phyloP scores from a whole-genome alignment of 2,888 invertebrate genomes.

The Biston stratarius region DNA sequence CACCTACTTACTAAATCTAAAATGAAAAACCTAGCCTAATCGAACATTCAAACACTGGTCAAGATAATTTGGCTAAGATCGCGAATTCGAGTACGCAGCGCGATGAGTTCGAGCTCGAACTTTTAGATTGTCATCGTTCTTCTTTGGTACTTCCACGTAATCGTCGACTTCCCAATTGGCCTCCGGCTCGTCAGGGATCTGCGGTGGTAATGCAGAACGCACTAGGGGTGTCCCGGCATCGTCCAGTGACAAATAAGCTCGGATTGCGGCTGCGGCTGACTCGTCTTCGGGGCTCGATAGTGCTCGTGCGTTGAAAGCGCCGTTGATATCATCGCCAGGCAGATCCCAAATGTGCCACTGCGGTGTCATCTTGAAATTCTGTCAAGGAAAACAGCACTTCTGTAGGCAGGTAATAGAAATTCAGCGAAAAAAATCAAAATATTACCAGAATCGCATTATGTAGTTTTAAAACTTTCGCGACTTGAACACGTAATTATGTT shows the following conservation, averaged over 20 bases:
- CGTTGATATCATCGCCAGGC: conserved; percentile 84
- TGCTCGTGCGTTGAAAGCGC: conserved; percentile 88
- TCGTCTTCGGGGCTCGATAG: conserved; percentile 81
- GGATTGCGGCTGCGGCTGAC: conserved; percentile 78
- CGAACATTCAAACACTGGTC: neutral
- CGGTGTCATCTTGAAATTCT: conserved; percentile 88
- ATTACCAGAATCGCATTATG: no score
- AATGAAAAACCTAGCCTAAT: neutral
- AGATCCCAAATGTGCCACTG: conserved; percentile 81
- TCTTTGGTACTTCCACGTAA: conserved; percentile 82
- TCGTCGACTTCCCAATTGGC: conserved; percentile 89
- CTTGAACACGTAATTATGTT: no score
- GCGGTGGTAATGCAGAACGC: conserved; percentile 84
- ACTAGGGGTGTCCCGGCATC: conserved; percentile 87
- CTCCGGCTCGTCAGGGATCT: conserved; percentile 81
- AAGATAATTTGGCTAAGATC: conserved; percentile 1
- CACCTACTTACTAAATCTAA: neutral
- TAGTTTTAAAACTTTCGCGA: no score
- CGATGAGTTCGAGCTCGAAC: conserved; percentile 14
- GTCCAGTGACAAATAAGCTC: conserved; percentile 88
- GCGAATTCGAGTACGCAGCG: neutral
- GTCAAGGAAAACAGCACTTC: conserved; percentile 31
- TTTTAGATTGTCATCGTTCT: conserved; percentile 5
- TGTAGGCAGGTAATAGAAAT: neutral
- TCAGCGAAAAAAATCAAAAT: no score